A percentile compares a stretch with the other conserved stretches of the same genome.
Conservation (phyloP, 2,888 invertebrate genomes). For the Seira musarum region DNA sequence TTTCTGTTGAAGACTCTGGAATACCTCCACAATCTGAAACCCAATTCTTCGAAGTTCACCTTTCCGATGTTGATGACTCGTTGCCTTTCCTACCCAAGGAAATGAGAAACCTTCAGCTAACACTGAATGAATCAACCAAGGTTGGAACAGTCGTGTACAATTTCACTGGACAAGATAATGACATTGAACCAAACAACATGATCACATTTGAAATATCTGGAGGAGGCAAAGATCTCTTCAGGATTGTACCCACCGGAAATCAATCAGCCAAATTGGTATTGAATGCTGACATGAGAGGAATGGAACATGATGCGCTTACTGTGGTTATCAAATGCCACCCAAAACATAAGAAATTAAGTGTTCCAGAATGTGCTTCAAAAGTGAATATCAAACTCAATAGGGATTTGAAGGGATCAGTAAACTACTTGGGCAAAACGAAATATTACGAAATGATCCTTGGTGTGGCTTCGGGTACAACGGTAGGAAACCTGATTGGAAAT, state of each 20-base stretch:
- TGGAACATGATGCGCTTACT: conserved; percentile 67
- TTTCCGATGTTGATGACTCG: conserved; percentile 83
- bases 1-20: conserved; percentile 85
- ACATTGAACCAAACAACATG: conserved; percentile 73
- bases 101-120: conserved; percentile 74
- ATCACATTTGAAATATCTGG: conserved; percentile 67
- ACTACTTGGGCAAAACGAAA: conserved; percentile 59
- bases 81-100: conserved; percentile 78
- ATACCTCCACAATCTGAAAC: conserved; percentile 78
- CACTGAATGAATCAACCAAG: conserved; percentile 80
- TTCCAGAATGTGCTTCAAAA: conserved; percentile 68
- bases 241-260: conserved; percentile 57
- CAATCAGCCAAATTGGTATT: conserved; percentile 63
- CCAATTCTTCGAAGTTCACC: conserved; percentile 65
- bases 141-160: conserved; percentile 80
- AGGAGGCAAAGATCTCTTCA: conserved; percentile 66
- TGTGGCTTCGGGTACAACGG: conserved; percentile 62
- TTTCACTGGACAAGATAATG: conserved; percentile 82
- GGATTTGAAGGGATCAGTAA: conserved; percentile 55
- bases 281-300: conserved; percentile 61
- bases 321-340: conserved; percentile 67
- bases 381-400: conserved; percentile 61
- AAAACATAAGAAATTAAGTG: conserved; percentile 61
- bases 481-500: conserved; percentile 68
- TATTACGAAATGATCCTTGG: conserved; percentile 68